A percentile compares a stretch with the other conserved stretches of the same genome.
Conservation (phyloP, 1,140 invertebrate species). For the Micrasema longulum region DNA sequence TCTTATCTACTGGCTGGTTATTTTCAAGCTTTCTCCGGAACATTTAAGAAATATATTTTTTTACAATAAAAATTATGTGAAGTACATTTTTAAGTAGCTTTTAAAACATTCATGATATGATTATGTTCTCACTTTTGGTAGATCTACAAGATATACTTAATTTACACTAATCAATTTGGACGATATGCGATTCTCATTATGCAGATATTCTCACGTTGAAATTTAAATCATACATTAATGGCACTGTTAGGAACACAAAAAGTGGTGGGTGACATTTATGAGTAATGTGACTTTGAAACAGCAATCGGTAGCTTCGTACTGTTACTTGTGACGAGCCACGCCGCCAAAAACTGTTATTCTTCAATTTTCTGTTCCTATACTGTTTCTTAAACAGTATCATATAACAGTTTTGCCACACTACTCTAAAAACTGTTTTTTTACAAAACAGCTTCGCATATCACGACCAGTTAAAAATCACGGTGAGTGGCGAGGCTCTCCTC, state of each 20-base stretch:
- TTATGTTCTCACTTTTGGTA: slow-evolving; percentile 50
- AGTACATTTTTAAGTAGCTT: slow-evolving; percentile 36
- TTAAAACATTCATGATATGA: slow-evolving; percentile 49
- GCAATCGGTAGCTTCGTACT: no score
- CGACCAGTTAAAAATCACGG: no score
- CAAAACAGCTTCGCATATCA: no score
- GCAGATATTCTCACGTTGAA: slow-evolving; percentile 11
- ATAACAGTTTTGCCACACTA: no score
- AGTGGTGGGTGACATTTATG: slow-evolving; percentile 11
- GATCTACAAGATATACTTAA: slow-evolving; percentile 32
- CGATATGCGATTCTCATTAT: slow-evolving; percentile 35
- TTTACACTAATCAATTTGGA: slow-evolving; percentile 33
- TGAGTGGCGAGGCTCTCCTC: no score
- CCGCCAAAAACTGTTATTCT: no score
- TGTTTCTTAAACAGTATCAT: no score
- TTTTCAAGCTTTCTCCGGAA: not conserved
- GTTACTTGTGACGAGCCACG: no score
- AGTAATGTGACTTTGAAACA: no score
- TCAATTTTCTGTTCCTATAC: no score
- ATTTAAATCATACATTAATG: slow-evolving; percentile 25
- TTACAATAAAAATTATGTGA: slow-evolving; percentile 26
- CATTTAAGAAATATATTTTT: not conserved
- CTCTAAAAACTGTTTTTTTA: no score
- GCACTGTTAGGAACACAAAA: slow-evolving; percentile 43
- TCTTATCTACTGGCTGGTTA: slow-evolving; percentile 7